phyloP scores from a whole-genome alignment of 2,888 invertebrate species.

The Orthosia cruda region DNA sequence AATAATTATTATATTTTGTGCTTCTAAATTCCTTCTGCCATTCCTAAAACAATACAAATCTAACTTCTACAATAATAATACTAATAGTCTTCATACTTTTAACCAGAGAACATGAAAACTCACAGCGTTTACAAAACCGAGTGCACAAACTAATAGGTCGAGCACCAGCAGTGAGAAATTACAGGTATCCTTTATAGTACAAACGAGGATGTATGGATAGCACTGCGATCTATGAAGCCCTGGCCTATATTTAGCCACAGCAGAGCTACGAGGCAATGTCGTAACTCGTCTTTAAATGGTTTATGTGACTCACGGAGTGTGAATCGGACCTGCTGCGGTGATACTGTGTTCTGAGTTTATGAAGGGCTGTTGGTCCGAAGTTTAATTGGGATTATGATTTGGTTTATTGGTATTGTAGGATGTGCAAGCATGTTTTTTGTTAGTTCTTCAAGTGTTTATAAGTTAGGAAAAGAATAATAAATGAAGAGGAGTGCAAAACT shows the following conservation, averaged over 20 bases:
- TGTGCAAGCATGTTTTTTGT: slow-evolving; percentile 18
- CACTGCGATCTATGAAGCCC: slow-evolving; percentile 51
- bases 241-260: slow-evolving; percentile 61
- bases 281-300: slow-evolving; percentile 66
- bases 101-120: not conserved
- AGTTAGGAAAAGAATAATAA: not conserved
- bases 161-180: slow-evolving; percentile 69
- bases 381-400: slow-evolving; percentile 45
- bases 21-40: not conserved
- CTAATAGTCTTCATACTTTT: no score
- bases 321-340: slow-evolving; percentile 50
- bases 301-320: slow-evolving; percentile 44
- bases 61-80: not conserved
- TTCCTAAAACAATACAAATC: no score
- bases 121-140: slow-evolving; percentile 16
- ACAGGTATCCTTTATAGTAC: slow-evolving; percentile 71
- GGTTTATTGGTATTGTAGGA: slow-evolving; percentile 32
- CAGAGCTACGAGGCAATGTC: slow-evolving; percentile 41
- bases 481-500: not conserved
- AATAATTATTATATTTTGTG: not conserved
- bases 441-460: not conserved
- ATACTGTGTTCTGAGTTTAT: slow-evolving; percentile 55
- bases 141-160: slow-evolving; percentile 63
- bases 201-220: slow-evolving; percentile 72
- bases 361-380: slow-evolving; percentile 35